phyloP scores from a whole-genome alignment of 2,113 vertebrate genomes.

The Cacatua alba region DNA sequence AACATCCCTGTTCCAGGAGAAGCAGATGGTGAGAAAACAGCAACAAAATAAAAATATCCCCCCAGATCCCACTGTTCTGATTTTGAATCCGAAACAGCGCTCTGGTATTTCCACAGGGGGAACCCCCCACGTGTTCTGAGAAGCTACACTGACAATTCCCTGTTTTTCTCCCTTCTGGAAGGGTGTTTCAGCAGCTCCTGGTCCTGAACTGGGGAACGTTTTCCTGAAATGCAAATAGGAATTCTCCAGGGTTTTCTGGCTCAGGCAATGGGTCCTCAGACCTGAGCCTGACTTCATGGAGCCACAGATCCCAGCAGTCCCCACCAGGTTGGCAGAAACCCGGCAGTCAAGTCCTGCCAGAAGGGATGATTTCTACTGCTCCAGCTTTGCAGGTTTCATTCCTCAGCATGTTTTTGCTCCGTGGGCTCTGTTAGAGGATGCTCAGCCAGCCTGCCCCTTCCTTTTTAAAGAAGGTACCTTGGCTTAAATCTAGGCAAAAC shows the following conservation, averaged over 20 bases:
- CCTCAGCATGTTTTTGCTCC: not conserved
- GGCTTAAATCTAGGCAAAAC: not conserved
- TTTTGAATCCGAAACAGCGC: not conserved
- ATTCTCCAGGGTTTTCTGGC: not conserved
- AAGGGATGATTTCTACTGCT: not conserved
- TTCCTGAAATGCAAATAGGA: conserved; percentile 14
- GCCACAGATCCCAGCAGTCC: not conserved
- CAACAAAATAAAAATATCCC: not conserved
- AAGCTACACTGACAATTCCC: not conserved
- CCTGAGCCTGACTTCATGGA: not conserved
- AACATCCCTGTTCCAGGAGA: not conserved
- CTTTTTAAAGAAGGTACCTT: not conserved
- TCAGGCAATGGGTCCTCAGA: not conserved
- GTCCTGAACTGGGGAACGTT: conserved; percentile 38
- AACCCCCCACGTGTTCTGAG: not conserved
- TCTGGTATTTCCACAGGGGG: not conserved
- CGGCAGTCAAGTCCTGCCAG: not conserved
- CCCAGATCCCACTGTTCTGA: not conserved
- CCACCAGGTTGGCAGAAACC: not conserved
- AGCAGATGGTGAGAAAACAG: not conserved
- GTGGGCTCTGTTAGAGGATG: not conserved
- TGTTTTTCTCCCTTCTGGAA: not conserved
- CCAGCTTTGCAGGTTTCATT: not conserved
- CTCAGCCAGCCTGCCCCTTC: not conserved
- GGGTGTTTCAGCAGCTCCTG: not conserved